Conservation (phyloP, 2,113 vertebrate species). For the Oceanodroma tethys region DNA sequence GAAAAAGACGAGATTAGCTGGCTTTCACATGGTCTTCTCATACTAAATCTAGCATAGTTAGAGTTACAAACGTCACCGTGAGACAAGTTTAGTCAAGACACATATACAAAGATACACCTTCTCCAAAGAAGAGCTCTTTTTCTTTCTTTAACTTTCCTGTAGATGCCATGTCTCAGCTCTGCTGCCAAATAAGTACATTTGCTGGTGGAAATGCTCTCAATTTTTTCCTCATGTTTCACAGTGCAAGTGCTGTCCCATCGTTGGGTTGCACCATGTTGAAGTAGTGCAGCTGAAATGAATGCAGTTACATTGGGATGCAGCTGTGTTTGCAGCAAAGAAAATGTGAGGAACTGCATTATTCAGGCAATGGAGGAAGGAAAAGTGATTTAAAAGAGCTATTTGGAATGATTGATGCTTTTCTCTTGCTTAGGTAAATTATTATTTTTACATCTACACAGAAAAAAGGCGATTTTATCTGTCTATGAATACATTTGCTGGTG, state of each 20-base stretch:
- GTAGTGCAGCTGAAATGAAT: background rate
- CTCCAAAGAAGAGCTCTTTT: background rate
- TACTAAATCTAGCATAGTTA: background rate
- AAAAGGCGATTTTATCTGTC: background rate
- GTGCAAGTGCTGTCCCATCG: background rate
- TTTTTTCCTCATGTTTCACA: background rate
- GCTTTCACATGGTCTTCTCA: background rate
- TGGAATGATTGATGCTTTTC: background rate
- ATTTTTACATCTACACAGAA: background rate
- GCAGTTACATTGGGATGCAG: background rate
- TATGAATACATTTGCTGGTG: background rate
- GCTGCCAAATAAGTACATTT: background rate
- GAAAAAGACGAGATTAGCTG: background rate
- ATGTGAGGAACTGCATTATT: background rate
- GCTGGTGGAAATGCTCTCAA: background rate
- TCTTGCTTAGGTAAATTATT: background rate
- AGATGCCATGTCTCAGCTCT: background rate
- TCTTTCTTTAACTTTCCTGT: background rate
- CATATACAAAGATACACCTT: background rate
- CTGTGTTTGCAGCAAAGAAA: background rate
- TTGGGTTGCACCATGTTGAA: rapidly evolving
- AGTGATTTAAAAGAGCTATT: background rate
- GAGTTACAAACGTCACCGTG: background rate
- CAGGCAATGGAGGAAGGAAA: background rate
- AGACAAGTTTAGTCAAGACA: background rate